Base-by-base conservation (phyloP, 2,888 invertebrate species). In the Xestoiulus laeticollis region DNA sequence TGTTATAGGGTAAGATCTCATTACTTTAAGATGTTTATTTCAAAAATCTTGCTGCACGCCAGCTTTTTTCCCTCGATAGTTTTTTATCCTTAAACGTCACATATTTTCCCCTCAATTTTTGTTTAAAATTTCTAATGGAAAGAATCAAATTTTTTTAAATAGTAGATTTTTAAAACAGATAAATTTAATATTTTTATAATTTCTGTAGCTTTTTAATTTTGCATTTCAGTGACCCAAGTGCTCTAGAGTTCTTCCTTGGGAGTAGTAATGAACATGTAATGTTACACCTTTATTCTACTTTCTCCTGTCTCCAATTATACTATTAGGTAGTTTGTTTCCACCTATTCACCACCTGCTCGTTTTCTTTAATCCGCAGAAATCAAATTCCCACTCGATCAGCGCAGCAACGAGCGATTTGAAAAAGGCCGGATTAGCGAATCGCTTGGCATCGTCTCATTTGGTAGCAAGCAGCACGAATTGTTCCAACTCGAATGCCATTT, bases 1-100 rank as follows among this genome's bases (percentile, higher is more conserved):
- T 90, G 91, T 91, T 88, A 91, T 91, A 89, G 90, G 90, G 91
- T 91, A 87, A 90, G 90, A 88, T 30, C 26, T 88, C 16, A 12
- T 68, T 86, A 32, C 8, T 8, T 48, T 86, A 1, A 10, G 30
- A 10, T 78, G n/a, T 26, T n/a, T 22, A 78, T 78, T 43, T 19
- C 26, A 16, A 85, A 38, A 10, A 85, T 44, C n/a, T 44, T 85
- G 33, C 10, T 22, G 85, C 43, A 85, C 38, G 85, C 16, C 43
- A 48, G 43, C n/a, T 26, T 85, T 48, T 12, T 26, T 22, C 43
- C 19, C 14, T 22, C 38, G 38, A 44, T 19, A 38, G 0, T 84
- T 8, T 38, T 38, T 84, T 78, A 4, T 32, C 30, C 78, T 19
- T 32, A 78, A 32, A 32, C 16, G 30, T 30, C 10, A 10, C 12